These are phyloP conservation scores for Thunnus albacares DNA, from an alignment of 2,797 vertebrate species.

Conservation along the genomic window DNA sequence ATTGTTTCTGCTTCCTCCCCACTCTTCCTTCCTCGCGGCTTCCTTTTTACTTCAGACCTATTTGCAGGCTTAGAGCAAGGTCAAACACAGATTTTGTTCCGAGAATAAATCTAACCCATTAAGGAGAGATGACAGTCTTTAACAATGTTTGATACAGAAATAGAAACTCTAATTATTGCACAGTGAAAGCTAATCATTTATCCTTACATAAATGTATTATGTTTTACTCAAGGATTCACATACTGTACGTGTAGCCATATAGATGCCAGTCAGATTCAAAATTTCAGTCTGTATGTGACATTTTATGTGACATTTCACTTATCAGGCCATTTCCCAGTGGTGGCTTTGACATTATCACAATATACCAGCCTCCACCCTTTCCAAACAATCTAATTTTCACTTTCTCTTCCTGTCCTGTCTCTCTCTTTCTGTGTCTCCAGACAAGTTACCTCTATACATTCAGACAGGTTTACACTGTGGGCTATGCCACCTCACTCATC, in stretches of 20 bases:
- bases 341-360: neutral
- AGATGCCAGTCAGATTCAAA: neutral
- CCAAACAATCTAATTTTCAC: neutral
- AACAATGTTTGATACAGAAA: neutral
- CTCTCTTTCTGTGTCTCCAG: constrained; percentile 69
- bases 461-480: constrained; percentile 87
- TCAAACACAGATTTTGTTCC: constrained; percentile 5
- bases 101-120: neutral
- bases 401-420: constrained; percentile 2
- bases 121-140: neutral
- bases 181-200: neutral
- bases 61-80: neutral
- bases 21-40: neutral
- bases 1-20: constrained; percentile 17
- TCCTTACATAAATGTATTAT: too few species aligned
- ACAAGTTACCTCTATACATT: constrained; percentile 89
- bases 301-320: neutral
- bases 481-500: constrained; percentile 87
- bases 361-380: neutral
- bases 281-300: neutral
- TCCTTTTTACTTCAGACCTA: constrained; percentile 15
- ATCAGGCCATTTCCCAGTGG: neutral
- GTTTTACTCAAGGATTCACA: neutral
- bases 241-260: neutral
- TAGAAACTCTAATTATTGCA: neutral